A percentile compares a stretch with the other conserved stretches of the same genome.
Conservation (phyloP, 2,888 invertebrate genomes). For the Amiota minor region DNA sequence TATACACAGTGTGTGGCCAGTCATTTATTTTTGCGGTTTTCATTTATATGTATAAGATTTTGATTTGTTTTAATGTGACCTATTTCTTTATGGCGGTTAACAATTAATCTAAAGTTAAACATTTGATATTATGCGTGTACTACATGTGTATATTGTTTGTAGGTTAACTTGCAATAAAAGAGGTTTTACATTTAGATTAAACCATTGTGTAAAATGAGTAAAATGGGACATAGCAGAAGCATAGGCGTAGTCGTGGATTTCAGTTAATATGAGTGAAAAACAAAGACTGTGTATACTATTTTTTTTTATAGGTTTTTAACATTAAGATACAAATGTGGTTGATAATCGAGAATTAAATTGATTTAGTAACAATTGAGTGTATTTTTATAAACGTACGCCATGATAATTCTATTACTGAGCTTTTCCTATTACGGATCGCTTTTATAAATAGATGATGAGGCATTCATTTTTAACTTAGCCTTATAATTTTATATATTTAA, state of each 20-base stretch:
- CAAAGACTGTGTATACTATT: too few relatives aligned
- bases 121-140: constrained; percentile 36
- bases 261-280: too few relatives aligned
- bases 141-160: constrained; percentile 11
- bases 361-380: too few relatives aligned
- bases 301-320: too few relatives aligned
- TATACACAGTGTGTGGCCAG: background rate
- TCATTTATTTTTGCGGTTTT: constrained; percentile 18
- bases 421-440: too few relatives aligned
- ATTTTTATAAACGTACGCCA: too few relatives aligned
- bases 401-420: too few relatives aligned
- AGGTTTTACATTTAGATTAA: constrained; percentile 16
- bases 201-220: background rate
- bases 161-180: constrained; percentile 42
- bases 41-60: constrained; percentile 8
- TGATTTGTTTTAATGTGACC: constrained; percentile 17
- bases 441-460: too few relatives aligned
- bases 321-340: too few relatives aligned
- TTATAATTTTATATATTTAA: too few relatives aligned
- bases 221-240: background rate
- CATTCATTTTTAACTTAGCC: too few relatives aligned
- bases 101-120: constrained; percentile 39
- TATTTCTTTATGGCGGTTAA: constrained; percentile 21
- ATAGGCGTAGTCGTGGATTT: constrained; percentile 22
- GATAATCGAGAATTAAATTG: too few relatives aligned